Conservation (phyloP, 2,888 invertebrate species). For the Reticulitermes lucifugus region DNA sequence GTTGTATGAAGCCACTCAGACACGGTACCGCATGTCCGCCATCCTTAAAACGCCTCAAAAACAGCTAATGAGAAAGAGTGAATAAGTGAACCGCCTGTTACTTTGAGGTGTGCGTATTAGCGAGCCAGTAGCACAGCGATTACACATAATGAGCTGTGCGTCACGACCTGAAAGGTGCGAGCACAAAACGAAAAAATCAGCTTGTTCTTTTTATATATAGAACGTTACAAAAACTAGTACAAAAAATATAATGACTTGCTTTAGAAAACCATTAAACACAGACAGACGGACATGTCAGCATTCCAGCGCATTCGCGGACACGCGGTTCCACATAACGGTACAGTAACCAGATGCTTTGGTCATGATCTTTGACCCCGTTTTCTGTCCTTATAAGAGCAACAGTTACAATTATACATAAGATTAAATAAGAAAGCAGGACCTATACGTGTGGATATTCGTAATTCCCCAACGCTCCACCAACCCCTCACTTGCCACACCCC, state of each 20-base stretch:
- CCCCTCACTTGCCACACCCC: no score
- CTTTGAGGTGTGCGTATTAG: background rate
- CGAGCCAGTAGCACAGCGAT: background rate
- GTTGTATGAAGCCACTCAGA: no score
- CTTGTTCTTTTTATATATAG: no score
- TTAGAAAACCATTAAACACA: constrained; percentile 7
- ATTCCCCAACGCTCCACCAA: no score
- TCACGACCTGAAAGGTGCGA: background rate
- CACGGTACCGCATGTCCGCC: no score
- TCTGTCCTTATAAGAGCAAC: no score
- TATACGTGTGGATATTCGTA: no score
- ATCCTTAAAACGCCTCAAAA: no score
- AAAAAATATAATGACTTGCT: no score
- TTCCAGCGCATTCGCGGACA: background rate
- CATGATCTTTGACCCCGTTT: background rate
- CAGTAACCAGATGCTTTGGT: background rate
- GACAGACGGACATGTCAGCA: background rate
- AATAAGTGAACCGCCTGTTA: background rate
- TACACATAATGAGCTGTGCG: background rate
- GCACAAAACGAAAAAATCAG: background rate
- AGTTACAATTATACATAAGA: no score
- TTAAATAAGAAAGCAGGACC: no score
- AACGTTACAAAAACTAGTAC: no score
- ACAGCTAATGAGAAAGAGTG: background rate
- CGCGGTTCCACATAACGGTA: background rate